phyloP scores from a whole-genome alignment of 2,888 invertebrate species.

The Elegia similella region DNA sequence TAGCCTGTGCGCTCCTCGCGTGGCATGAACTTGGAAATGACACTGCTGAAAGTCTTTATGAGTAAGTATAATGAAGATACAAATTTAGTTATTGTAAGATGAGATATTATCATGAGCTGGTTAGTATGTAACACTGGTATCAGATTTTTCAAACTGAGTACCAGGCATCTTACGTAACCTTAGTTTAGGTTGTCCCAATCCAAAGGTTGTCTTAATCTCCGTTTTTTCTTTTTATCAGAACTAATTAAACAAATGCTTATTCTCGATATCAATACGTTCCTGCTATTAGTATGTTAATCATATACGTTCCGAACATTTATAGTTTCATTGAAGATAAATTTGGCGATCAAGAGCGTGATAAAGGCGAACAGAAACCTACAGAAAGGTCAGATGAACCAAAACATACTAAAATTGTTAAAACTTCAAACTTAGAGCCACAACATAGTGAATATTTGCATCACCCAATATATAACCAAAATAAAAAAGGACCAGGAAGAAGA shows the following conservation, averaged over 20 bases:
- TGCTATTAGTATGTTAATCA: no score
- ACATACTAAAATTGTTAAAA: background rate
- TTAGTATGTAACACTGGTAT: background rate
- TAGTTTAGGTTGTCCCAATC: no score
- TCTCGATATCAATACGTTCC: no score
- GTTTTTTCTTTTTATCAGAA: no score
- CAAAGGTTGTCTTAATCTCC: no score
- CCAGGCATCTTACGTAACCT: no score
- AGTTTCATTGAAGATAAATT: conserved; percentile 12
- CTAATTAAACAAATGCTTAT: no score
- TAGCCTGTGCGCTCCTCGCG: conserved; percentile 65
- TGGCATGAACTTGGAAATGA: conserved; percentile 68
- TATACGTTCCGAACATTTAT: background rate
- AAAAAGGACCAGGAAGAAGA: background rate
- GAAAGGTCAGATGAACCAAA: background rate
- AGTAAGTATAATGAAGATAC: conserved; percentile 35
- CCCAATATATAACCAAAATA: background rate
- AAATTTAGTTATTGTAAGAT: no score
- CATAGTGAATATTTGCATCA: background rate
- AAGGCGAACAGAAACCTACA: background rate
- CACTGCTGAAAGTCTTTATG: conserved; percentile 51
- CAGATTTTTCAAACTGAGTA: no score
- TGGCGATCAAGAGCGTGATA: conserved; percentile 17
- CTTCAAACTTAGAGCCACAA: background rate
- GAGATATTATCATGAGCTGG: no score